Percentiles rank a stretch among this genome's conserved stretches.
Evolutionary conservation across 2,113 vertebrate genomes (phyloP).

Genomic region (Chrysemys picta): DNA sequence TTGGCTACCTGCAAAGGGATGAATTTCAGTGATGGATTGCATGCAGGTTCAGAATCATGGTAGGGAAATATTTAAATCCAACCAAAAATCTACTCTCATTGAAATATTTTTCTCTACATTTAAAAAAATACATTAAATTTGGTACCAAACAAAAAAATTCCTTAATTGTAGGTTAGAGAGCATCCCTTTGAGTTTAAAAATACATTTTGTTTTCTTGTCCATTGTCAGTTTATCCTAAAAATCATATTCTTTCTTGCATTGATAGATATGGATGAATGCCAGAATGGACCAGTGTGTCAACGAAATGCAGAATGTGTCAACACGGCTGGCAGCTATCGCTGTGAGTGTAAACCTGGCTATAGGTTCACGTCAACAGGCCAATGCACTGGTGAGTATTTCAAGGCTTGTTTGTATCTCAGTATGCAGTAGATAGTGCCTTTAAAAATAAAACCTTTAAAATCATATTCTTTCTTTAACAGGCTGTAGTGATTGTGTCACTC

Average conservation of each 20-base stretch:
- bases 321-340: slow-evolving; percentile 92
- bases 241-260: slow-evolving; percentile 3
- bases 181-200: not conserved
- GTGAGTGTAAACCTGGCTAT: slow-evolving; percentile 94
- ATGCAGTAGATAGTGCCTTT: not conserved
- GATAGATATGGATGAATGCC: slow-evolving; percentile 96
- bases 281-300: slow-evolving; percentile 95
- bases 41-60: not conserved
- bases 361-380: slow-evolving; percentile 91
- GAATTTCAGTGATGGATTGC: not conserved
- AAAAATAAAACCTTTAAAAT: not conserved
- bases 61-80: not conserved
- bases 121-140: not conserved
- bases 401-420: rapidly evolving
- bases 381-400: slow-evolving; percentile 84
- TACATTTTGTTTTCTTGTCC: not conserved
- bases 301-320: slow-evolving; percentile 93
- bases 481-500: rapidly evolving
- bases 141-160: not conserved
- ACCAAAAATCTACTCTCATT: not conserved
- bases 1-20: not conserved
- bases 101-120: not conserved
- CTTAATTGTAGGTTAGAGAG: not conserved
- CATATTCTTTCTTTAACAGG: not conserved
- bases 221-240: not conserved